Percentiles rank a stretch among this genome's conserved stretches.
Evolutionary conservation across 2,113 vertebrate genomes (phyloP).

Genomic region (Salvelinus sp.): DNA sequence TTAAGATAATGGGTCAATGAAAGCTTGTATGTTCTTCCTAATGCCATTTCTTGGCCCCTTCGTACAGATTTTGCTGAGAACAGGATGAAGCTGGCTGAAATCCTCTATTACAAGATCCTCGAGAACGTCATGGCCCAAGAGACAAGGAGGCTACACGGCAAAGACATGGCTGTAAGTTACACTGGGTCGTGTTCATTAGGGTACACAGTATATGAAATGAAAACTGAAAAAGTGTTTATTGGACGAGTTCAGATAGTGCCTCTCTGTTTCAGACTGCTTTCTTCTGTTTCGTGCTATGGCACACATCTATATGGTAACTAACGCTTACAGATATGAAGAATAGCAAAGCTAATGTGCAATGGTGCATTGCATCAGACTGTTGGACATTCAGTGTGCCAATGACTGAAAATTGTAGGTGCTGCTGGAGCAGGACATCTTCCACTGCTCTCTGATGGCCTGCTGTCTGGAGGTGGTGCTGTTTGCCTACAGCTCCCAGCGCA

Average conservation of each 20-base stretch:
- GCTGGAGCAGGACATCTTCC: conserved; percentile 92
- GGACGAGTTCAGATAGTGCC: neutral
- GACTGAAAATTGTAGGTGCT: conserved; percentile 73
- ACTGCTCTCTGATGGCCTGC: conserved; percentile 89
- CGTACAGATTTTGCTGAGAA: conserved; percentile 92
- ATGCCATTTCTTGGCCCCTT: neutral
- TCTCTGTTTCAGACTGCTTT: neutral
- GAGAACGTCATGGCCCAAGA: conserved; percentile 92
- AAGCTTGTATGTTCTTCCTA: too few relatives aligned
- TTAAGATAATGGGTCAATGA: too few relatives aligned
- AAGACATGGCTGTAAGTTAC: conserved; percentile 93
- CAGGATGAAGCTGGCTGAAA: conserved; percentile 91
- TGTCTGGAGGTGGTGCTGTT: conserved; percentile 96
- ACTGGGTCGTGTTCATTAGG: neutral
- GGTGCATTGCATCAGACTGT: too few relatives aligned
- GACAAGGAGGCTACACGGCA: conserved; percentile 85
- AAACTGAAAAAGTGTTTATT: too few relatives aligned
- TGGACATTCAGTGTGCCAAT: too few relatives aligned
- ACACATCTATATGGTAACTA: neutral
- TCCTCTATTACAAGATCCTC: conserved; percentile 95
- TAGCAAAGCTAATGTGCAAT: neutral
- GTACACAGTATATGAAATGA: neutral
- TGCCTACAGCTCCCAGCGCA: conserved; percentile 91
- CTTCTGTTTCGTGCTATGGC: neutral
- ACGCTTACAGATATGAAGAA: neutral